phyloP scores from a whole-genome alignment of 2,888 invertebrate species.

The Onthophagus sagittarius region DNA sequence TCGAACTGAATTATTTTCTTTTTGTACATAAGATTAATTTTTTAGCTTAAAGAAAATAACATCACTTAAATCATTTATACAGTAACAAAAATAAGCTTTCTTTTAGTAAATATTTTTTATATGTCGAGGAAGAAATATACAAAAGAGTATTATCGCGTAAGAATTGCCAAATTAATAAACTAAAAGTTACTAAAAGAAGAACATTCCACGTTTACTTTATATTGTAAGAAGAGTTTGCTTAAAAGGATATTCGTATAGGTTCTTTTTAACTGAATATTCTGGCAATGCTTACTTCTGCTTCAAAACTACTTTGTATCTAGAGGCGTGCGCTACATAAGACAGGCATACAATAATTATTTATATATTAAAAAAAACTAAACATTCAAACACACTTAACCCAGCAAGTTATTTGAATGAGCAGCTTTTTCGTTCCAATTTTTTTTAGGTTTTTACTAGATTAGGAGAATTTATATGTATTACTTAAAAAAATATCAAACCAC shows the following conservation, averaged over 20 bases:
- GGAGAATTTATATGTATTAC: constrained; percentile 4
- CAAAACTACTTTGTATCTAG: constrained; percentile 7
- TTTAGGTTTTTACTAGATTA: not conserved
- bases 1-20: not conserved
- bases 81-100: constrained; percentile 22
- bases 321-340: constrained; percentile 1
- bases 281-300: constrained; percentile 5
- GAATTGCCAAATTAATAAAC: constrained; percentile 2
- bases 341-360: not conserved
- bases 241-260: not conserved
- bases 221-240: not conserved
- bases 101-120: constrained; percentile 11
- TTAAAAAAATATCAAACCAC: constrained; percentile 4
- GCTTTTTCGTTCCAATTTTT: not conserved
- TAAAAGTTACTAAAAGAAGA: not conserved
- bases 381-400: not conserved
- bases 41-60: constrained; percentile 20
- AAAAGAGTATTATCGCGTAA: constrained; percentile 5
- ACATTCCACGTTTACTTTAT: not conserved
- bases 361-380: not conserved
- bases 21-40: not conserved
- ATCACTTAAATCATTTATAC: constrained; percentile 22
- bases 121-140: constrained; percentile 5
- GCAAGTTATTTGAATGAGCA: not conserved
- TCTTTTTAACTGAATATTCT: not conserved